Conservation (phyloP, 2,113 vertebrate species). For the Baryphthengus martii region DNA sequence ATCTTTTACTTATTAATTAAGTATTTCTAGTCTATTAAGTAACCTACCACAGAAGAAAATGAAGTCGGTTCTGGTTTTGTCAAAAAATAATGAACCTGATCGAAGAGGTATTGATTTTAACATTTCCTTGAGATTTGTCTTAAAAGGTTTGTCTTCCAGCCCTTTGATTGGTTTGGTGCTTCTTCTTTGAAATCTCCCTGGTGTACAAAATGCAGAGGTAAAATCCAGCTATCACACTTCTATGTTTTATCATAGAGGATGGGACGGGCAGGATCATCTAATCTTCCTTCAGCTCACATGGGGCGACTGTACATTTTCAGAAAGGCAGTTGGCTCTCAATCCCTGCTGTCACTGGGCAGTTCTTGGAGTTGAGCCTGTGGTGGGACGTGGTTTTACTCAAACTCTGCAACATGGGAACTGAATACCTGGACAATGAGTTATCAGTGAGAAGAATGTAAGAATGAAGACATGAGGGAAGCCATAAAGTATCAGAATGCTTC, state of each 20-base stretch:
- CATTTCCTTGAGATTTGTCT: not conserved
- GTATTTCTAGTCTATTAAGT: not conserved
- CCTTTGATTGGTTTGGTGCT: not conserved
- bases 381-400: not conserved
- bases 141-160: not conserved
- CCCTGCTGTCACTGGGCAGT: not conserved
- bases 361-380: not conserved
- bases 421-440: not conserved
- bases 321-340: rapidly evolving
- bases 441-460: not conserved
- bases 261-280: not conserved
- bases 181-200: not conserved
- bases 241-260: not conserved
- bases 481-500: not conserved
- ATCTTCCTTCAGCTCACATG: not conserved
- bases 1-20: not conserved
- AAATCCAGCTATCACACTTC: not conserved
- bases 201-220: not conserved
- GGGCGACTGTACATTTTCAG: not conserved
- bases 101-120: not conserved
- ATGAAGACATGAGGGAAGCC: not conserved
- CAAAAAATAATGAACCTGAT: not conserved
- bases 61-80: not conserved
- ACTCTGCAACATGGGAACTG: not conserved
- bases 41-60: not conserved